phyloP scores from a whole-genome alignment of 2,888 invertebrate genomes.

The Athetis lepigone region DNA sequence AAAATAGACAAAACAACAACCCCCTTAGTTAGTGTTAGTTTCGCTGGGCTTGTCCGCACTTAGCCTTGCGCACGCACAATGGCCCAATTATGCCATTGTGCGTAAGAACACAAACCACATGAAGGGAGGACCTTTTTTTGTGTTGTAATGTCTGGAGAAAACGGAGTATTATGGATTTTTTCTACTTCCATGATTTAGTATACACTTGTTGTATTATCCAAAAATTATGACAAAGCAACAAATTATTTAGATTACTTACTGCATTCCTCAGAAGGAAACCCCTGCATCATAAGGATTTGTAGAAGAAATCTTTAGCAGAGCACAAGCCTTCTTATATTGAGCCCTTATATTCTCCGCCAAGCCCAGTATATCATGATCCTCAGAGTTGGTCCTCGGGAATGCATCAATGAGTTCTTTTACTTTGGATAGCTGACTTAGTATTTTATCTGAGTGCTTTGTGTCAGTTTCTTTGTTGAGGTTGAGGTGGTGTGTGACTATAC shows the following conservation, averaged over 20 bases:
- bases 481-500: conserved; percentile 89
- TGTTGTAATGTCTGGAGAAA: no score
- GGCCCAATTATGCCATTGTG: no score
- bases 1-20: no score
- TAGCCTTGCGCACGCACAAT: no score
- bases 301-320: conserved; percentile 91
- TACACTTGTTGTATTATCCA: no score
- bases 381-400: conserved; percentile 92
- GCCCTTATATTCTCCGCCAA: conserved; percentile 92
- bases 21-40: no score
- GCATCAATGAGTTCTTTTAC: conserved; percentile 90
- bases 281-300: conserved; percentile 89
- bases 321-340: conserved; percentile 93
- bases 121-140: no score
- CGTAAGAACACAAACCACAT: no score
- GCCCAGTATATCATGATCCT: conserved; percentile 92
- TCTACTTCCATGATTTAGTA: no score
- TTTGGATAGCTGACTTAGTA: conserved; percentile 87
- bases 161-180: no score
- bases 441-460: conserved; percentile 87
- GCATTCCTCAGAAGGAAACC: conserved; percentile 90
- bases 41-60: no score
- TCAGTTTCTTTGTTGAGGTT: conserved; percentile 70
- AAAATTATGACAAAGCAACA: no score
- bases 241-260: conserved; percentile 57